Conservation (phyloP, 2,888 invertebrate species). For the Onthophagus sagittarius region DNA sequence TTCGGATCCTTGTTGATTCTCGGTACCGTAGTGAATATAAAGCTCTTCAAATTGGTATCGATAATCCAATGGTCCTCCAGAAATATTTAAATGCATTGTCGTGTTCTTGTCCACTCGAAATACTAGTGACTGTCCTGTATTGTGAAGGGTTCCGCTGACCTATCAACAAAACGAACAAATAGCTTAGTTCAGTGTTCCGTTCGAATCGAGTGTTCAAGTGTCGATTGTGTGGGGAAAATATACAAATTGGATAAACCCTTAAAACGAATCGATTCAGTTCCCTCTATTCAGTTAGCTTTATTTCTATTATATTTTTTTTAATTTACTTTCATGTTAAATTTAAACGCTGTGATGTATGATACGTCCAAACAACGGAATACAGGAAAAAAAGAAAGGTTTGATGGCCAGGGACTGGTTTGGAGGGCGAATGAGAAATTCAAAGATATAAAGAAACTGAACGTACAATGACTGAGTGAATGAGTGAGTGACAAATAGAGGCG, state of each 20-base stretch:
- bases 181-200: neutral
- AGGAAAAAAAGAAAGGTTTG: neutral
- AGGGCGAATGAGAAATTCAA: neutral
- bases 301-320: neutral
- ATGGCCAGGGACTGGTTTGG: neutral
- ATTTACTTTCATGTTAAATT: neutral
- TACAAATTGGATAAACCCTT: neutral
- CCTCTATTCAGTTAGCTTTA: neutral
- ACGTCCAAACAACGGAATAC: neutral
- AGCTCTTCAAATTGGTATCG: slow-evolving; percentile 94
- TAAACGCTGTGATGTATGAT: neutral
- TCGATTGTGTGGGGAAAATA: neutral
- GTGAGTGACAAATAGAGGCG: slow-evolving; percentile 24
- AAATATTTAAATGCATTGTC: slow-evolving; percentile 90
- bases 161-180: slow-evolving; percentile 42
- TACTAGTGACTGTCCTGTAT: slow-evolving; percentile 92
- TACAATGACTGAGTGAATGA: neutral
- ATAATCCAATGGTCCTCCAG: slow-evolving; percentile 93
- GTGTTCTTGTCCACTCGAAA: slow-evolving; percentile 88
- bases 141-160: slow-evolving; percentile 85
- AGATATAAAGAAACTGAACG: slow-evolving; percentile 1
- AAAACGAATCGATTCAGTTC: neutral
- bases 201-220: neutral
- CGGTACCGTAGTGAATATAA: slow-evolving; percentile 91
- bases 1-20: slow-evolving; percentile 89